Base-by-base conservation (phyloP, 2,888 invertebrate species). In the Troides oblongomaculatus region DNA sequence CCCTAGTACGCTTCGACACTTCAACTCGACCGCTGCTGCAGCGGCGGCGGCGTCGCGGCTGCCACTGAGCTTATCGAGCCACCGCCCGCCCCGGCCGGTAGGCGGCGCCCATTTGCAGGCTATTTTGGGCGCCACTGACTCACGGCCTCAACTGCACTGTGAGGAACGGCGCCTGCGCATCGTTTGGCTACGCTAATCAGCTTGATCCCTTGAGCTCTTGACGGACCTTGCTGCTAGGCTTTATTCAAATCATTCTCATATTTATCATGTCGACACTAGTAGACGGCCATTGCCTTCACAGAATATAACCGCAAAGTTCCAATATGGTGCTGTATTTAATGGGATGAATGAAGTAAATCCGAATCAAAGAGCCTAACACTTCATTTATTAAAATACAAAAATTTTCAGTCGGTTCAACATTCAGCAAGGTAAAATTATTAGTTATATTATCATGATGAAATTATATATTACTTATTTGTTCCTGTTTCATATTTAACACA, bases 61-160 rank as follows among this genome's bases (percentile, higher is more conserved):
- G 70, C 70, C 70, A 70, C 70, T 70, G 70, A 70, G 66, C 81
- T 83, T 77, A 80, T 78, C 82, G 77, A 81, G 81, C 77, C 80
- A 80, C 89, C 89, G 91, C 90, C 92, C 92, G 92, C 91, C 92
- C 89, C 87, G 87, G 89, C 86, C 90, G 91, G 85, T 91, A 91
- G 91, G 92, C 90, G 91, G 92, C 91, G 92, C 91, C 91, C 91
- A 87, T 86, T 83, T 84, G 84, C 81, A 78, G 81, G 84, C 81
- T 92, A 92, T 92, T 92, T 90, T 85, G 80, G 89, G 92, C 88
- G 82, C 80, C 79, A 81, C 86, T 92, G 92, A 92, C 84, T 92
- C 92, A 92, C 81, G 79, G 83, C 86, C 86, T 84, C 81, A 84
- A 83, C 87, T 81, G 86, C 89, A 79, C 72, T 72, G 75, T 72